Conservation (phyloP, 2,113 vertebrate genomes). For the Phaethornis superciliosus region DNA sequence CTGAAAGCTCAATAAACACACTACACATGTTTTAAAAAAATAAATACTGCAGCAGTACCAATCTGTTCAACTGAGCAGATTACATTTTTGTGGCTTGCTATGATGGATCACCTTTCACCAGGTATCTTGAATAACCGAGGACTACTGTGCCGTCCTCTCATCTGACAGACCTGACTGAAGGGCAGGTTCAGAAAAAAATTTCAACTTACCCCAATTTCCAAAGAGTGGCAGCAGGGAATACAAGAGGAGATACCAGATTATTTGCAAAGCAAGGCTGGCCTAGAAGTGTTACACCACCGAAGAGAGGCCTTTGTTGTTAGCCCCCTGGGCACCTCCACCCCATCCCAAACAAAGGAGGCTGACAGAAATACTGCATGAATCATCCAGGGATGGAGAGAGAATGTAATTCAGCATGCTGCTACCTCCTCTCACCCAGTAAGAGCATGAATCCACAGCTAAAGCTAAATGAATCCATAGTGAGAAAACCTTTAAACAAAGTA, state of each 20-base stretch:
- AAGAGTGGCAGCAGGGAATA: slow-evolving; percentile 51
- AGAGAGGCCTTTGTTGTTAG: not conserved
- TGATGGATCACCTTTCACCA: not conserved
- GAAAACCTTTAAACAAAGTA: not conserved
- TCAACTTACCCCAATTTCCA: slow-evolving; percentile 59
- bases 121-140: not conserved
- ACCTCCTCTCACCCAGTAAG: not conserved
- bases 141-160: not conserved
- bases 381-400: not conserved
- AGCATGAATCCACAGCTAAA: not conserved
- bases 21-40: not conserved
- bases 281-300: not conserved
- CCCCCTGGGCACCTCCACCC: not conserved
- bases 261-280: slow-evolving; percentile 45
- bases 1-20: not conserved
- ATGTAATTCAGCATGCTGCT: not conserved
- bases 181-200: slow-evolving; percentile 24
- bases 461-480: not conserved
- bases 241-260: slow-evolving; percentile 60
- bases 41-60: not conserved
- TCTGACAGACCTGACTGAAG: not conserved
- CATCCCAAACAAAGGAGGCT: not conserved
- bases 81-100: not conserved
- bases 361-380: not conserved
- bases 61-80: not conserved